Percentiles rank a stretch among this genome's conserved stretches.
Evolutionary conservation across 2,888 invertebrate genomes (phyloP).

Genomic region (Crepidodera aurea): DNA sequence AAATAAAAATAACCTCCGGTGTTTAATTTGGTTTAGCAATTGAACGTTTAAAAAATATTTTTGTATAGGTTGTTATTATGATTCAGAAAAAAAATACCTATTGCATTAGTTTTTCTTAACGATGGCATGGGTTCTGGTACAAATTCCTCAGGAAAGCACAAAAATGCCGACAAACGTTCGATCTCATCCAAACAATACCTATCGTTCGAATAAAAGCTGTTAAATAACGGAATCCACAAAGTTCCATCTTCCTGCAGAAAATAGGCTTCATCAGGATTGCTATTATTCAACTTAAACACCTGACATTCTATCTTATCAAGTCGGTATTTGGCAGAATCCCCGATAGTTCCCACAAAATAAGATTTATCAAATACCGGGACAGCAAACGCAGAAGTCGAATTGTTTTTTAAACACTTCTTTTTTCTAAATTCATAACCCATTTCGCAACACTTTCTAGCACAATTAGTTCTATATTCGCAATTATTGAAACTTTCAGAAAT

Average conservation of each 20-base stretch:
- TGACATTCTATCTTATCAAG: conserved; percentile 39
- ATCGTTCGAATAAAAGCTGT: conserved; percentile 27
- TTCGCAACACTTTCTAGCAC: conserved; percentile 40
- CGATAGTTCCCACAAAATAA: conserved; percentile 19
- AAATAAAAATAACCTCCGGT: too few relatives aligned
- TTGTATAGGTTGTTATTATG: too few relatives aligned
- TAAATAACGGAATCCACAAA: conserved; percentile 40
- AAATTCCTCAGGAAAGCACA: conserved; percentile 28
- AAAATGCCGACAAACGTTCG: conserved; percentile 23
- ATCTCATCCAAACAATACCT: conserved; percentile 43
- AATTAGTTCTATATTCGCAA: conserved; percentile 19
- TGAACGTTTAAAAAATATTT: too few relatives aligned
- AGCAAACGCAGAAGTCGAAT: conserved; percentile 17
- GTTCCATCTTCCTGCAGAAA: conserved; percentile 45
- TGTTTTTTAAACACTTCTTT: conserved; percentile 19
- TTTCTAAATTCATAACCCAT: conserved; percentile 30
- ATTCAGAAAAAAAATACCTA: too few relatives aligned
- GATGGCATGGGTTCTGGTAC: background rate
- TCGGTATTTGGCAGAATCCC: conserved; percentile 24
- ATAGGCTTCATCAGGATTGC: conserved; percentile 37
- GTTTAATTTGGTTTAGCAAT: too few relatives aligned
- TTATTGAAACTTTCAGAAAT: background rate
- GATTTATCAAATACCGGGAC: conserved; percentile 34
- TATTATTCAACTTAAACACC: conserved; percentile 33
- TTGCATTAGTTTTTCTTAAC: conserved; percentile 8